These are phyloP conservation scores for Leucopternis melanops DNA, from an alignment of 2,113 vertebrate genomes.

Conservation along the genomic window DNA sequence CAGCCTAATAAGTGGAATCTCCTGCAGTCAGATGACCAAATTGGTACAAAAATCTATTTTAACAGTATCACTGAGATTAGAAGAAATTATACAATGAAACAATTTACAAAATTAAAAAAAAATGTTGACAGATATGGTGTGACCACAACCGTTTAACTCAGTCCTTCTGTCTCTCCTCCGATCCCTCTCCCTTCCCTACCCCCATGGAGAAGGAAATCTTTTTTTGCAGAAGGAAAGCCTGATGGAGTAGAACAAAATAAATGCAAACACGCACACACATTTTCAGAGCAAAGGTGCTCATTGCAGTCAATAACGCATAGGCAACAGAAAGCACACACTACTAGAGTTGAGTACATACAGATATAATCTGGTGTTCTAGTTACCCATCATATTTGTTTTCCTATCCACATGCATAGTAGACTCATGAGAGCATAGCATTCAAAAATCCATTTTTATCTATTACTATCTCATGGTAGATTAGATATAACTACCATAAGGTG, in stretches of 20 bases:
- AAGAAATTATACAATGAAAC: neutral
- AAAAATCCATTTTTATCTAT: neutral
- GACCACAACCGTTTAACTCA: neutral
- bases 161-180: neutral
- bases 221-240: neutral
- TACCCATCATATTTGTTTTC: neutral
- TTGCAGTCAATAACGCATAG: neutral
- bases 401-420: neutral
- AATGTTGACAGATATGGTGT: neutral
- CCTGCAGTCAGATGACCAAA: neutral
- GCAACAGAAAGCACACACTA: neutral
- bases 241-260: neutral
- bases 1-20: neutral
- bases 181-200: neutral
- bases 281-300: neutral
- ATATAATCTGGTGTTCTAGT: neutral
- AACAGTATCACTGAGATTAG: neutral
- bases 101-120: too few relatives aligned
- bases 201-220: neutral
- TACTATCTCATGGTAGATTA: neutral
- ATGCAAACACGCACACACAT: fast-evolving
- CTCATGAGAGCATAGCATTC: neutral
- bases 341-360: neutral
- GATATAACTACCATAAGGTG: neutral
- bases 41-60: neutral